Conservation (phyloP, 1,140 invertebrate genomes). For the Nephila pilipes region DNA sequence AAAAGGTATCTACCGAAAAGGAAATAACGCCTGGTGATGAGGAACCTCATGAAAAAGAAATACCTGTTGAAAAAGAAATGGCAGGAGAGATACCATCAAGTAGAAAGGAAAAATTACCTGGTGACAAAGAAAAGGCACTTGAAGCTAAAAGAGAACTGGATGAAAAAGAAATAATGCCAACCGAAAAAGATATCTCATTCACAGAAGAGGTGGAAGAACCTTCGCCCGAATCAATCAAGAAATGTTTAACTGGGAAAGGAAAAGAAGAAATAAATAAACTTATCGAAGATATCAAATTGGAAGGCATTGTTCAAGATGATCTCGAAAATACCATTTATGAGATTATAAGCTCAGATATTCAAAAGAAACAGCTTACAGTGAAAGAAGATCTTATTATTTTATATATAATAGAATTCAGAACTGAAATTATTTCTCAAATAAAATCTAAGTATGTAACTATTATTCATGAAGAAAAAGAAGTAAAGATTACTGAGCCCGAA, state of each 20-base stretch:
- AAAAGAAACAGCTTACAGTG: neutral
- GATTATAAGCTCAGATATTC: neutral
- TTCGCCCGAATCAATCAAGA: neutral
- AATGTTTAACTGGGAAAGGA: neutral
- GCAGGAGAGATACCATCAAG: conserved; percentile 40
- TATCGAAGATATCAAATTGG: neutral
- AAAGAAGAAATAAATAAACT: conserved; percentile 5
- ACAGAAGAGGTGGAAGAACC: conserved; percentile 78
- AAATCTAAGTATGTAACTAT: neutral
- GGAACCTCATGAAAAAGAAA: neutral
- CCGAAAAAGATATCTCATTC: conserved; percentile 80
- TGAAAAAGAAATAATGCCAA: conserved; percentile 81
- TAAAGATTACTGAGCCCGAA: conserved; percentile 82
- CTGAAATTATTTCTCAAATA: neutral
- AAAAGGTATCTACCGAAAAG: conserved; percentile 81
- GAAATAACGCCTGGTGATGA: conserved; percentile 74
- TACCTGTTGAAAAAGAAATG: neutral
- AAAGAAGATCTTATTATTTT: conserved; percentile 16
- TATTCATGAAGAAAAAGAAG: conserved; percentile 70
- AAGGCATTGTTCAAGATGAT: neutral
- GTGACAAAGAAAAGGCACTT: neutral
- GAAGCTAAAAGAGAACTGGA: conserved; percentile 73
- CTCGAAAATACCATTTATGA: neutral
- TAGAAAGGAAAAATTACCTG: conserved; percentile 25
- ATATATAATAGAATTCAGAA: conserved; percentile 57